Evolutionary conservation across 2,888 invertebrate species (phyloP), one percentile per base, ranked within the genome.

Genomic region (Gibbula magus): DNA sequence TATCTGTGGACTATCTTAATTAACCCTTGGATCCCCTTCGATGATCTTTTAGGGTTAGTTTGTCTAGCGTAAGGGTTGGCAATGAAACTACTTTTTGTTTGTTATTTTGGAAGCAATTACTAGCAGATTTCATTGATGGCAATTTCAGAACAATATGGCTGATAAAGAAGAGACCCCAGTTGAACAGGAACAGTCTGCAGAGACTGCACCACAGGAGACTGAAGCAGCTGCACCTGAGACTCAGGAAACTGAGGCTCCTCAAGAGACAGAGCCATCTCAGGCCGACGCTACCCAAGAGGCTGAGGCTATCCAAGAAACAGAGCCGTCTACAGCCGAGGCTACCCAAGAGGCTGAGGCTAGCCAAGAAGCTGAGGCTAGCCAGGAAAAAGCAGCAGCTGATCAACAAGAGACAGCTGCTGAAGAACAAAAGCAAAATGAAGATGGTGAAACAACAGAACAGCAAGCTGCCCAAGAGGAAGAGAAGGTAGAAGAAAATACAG

Each of bases 261-360:
- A 53, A 25, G 39, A 29, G 7, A 54, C 75, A 39, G 66, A 76
- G n/a, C 45, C 76, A 80, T 77, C 35, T 67, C 80, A 83, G 70
- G 70, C 16, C 16, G 66, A 22, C 0, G 73, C 39, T 18, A 54
- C 51, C 25, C 18, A 39, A 53, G 79, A 73, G 5, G 66, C 75
- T 51, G 83, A 52, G n/a, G 56, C 13, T 20, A 35, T 53, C 5
- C n/a, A 61, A 32, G 76, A 76, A 8, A 73, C 74, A n/a, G 74
- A 52, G n/a, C 51, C 75, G 18, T 52, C 80, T 51, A 79, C 79
- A 77, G 83, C 81, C 52, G 79, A 75, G 76, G 54, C 25, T 13
- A 70, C 18, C 13, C 4, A 56, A 56, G 22, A 20, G 25, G 56
- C 56, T 56, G 56, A 56, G n/a, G 25, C 25, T n/a, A 61, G 45